phyloP scores from a whole-genome alignment of 2,888 invertebrate genomes.

The Drosophila kanekoi region DNA sequence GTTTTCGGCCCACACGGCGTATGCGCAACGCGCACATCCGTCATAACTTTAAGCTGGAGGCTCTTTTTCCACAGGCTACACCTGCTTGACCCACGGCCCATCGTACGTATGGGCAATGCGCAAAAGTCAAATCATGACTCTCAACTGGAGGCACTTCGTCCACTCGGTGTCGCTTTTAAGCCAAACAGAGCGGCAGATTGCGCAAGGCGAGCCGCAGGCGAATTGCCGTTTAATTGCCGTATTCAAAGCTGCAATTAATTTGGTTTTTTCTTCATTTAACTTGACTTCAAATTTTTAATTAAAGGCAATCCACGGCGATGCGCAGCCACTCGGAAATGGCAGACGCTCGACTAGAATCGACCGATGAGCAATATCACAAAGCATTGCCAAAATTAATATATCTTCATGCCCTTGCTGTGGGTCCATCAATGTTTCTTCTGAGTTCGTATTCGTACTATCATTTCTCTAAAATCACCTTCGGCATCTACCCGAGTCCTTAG shows the following conservation, averaged over 20 bases:
- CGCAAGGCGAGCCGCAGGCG: slow-evolving; percentile 38
- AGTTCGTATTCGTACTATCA: no score
- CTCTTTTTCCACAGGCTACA: slow-evolving; percentile 44
- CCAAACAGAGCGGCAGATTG: slow-evolving; percentile 21
- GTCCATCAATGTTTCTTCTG: neutral
- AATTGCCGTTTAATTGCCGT: slow-evolving; percentile 44
- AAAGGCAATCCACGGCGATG: slow-evolving; percentile 51
- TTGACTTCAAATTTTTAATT: slow-evolving; percentile 58
- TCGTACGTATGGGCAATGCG: slow-evolving; percentile 26
- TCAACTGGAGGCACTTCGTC: slow-evolving; percentile 69
- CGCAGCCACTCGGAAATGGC: slow-evolving; percentile 35
- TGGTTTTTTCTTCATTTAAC: slow-evolving; percentile 35
- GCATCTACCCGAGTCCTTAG: no score
- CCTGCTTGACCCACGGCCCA: no score
- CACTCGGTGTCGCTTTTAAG: slow-evolving; percentile 48
- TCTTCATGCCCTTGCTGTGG: slow-evolving; percentile 10
- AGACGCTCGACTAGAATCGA: slow-evolving; percentile 45
- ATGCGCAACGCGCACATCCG: slow-evolving; percentile 50
- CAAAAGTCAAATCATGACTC: slow-evolving; percentile 40
- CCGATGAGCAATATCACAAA: slow-evolving; percentile 40
- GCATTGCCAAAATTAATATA: slow-evolving; percentile 19
- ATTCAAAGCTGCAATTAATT: slow-evolving; percentile 53
- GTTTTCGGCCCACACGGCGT: slow-evolving; percentile 47
- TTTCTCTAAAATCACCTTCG: no score
- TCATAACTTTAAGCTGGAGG: slow-evolving; percentile 67